Conservation (phyloP, 2,888 invertebrate genomes). For the Calameuta idolon region DNA sequence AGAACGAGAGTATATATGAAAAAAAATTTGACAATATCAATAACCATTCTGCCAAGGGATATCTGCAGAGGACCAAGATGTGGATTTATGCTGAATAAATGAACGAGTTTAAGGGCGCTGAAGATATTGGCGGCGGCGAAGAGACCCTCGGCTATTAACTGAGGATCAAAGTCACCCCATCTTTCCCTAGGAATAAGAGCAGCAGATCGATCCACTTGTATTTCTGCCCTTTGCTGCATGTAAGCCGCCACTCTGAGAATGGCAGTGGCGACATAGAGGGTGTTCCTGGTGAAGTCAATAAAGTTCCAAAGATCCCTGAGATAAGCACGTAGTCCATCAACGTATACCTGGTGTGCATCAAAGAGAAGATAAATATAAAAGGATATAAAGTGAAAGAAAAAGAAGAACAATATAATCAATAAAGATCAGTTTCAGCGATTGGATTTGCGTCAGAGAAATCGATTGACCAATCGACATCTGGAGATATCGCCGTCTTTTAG, state of each 20-base stretch:
- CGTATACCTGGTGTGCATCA: constrained; percentile 72
- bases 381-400: not conserved
- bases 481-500: not conserved
- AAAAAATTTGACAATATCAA: constrained; percentile 93
- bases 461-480: not conserved
- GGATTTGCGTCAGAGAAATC: not conserved
- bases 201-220: constrained; percentile 74
- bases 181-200: constrained; percentile 84
- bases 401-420: not conserved
- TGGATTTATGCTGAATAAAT: constrained; percentile 93
- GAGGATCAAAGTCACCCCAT: constrained; percentile 95
- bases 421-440: not conserved
- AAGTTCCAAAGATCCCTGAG: constrained; percentile 96
- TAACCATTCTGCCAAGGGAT: constrained; percentile 89
- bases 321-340: constrained; percentile 87
- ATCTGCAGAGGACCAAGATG: constrained; percentile 93
- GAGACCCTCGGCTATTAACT: constrained; percentile 90
- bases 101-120: constrained; percentile 91
- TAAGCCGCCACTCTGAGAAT: constrained; percentile 79
- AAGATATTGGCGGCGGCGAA: constrained; percentile 97
- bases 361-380: not conserved
- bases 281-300: constrained; percentile 93
- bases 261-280: constrained; percentile 82
- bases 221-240: constrained; percentile 80
- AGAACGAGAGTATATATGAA: constrained; percentile 89